Evolutionary conservation across 2,888 invertebrate species (phyloP).

Genomic region (Melanostoma mellinum): DNA sequence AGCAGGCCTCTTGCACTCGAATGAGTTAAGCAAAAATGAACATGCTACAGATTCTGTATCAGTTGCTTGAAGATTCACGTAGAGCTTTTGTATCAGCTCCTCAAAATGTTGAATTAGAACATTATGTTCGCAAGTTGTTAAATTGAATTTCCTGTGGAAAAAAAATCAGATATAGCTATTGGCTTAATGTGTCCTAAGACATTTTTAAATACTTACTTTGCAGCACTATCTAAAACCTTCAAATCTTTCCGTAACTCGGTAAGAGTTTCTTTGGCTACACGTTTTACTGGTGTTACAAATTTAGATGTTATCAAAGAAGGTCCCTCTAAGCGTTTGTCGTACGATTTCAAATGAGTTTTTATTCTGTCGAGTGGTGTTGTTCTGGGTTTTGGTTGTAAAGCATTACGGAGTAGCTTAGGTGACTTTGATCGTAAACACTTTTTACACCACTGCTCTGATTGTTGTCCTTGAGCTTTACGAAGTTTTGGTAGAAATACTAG

Average conservation of each 20-base stretch:
- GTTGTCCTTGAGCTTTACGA: conserved; percentile 83
- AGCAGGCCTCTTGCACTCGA: conserved; percentile 76
- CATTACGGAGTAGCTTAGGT: conserved; percentile 73
- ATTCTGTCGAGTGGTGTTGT: conserved; percentile 84
- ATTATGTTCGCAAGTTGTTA: conserved; percentile 86
- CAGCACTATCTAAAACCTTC: conserved; percentile 81
- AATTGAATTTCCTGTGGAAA: conserved; percentile 83
- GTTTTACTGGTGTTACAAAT: conserved; percentile 57
- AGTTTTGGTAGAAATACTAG: conserved; percentile 85
- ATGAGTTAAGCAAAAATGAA: conserved; percentile 76
- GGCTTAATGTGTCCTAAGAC: neutral
- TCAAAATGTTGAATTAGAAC: conserved; percentile 86
- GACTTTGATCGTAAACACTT: conserved; percentile 82
- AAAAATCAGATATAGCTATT: conserved; percentile 39
- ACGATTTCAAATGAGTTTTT: conserved; percentile 84
- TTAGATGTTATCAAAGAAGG: conserved; percentile 80
- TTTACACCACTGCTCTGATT: conserved; percentile 84
- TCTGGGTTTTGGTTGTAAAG: conserved; percentile 76
- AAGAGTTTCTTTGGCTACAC: conserved; percentile 77
- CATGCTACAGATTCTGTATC: conserved; percentile 66
- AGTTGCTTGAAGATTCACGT: conserved; percentile 82
- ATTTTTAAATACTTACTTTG: conserved; percentile 80
- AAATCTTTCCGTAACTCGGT: conserved; percentile 79
- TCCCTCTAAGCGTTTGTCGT: conserved; percentile 85
- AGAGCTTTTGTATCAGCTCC: conserved; percentile 83